A percentile compares a stretch with the other conserved stretches of the same genome.
Conservation (phyloP, 2,113 vertebrate genomes). For the Sus scrofa region T2T-Sscrofa CM000812.6:36999501-37000000, state of each 20-base stretch:
- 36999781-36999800: background rate
- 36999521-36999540: constrained; percentile 25
- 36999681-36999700: background rate
- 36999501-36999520: background rate
- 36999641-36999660: background rate
- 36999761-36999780: background rate
- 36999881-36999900: background rate
- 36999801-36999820: background rate
- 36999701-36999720: background rate
- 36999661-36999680: background rate
- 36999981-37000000: background rate
- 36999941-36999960: background rate
- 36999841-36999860: background rate
- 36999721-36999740: background rate
- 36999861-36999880: background rate
- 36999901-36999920: background rate
- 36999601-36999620: background rate
- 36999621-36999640: constrained; percentile 1
- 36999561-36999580: background rate
- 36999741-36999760: constrained; percentile 8
- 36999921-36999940: background rate
- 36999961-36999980: background rate
- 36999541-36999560: background rate
- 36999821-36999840: background rate
- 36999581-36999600: background rate